Base-by-base conservation (phyloP, 2,888 invertebrate genomes). In the Endomychus coccineus region DNA sequence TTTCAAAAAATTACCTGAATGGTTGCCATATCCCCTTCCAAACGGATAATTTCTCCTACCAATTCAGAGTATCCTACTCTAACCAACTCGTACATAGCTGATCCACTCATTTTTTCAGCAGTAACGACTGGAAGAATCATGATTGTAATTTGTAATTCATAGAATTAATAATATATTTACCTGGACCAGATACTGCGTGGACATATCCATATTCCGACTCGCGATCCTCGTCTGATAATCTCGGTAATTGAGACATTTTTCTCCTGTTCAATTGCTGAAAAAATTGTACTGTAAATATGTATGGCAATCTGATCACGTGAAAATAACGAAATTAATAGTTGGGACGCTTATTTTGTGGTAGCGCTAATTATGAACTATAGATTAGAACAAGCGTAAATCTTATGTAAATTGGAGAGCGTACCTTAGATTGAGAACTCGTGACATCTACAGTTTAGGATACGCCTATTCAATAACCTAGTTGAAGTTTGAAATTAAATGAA, bases 61-160 rank as follows among this genome's bases (percentile, higher is more conserved):
- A 99, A 74, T 69, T 98, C 96, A 54, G 82, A 80, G 71, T 99
- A 96, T 1, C 98, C 98, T 24, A 99, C 98, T 54, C 98, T 83
- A 46, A 99, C 98, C 73, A 99, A 69, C 73, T 98, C 98, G 82
- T 97, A 98, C 96, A 98, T 98, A 77, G 97, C 97, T 16, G 97
- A 89, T 44, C 98, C 98, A 42, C 95, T 83, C 98, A 99, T 99
- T 66, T 87, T 86, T 68, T 98, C 94, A 48, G 98, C 98, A 43
- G 95, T 97, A 31, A 99, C 98, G 69, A 99, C 98, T 96, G 63
- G 40, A 66, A 61, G 34, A 15, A 34, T 25, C 4, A 28, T 34
- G 27, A 27, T 11, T 13, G 2, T 9, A 3, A 11, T 11, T 16
- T 23, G 4, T 6, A 3, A 5, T 2, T 7, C 10, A 3, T 31